Base-by-base conservation (phyloP, 1,140 invertebrate genomes). In the Pectinophora gossypiella region DNA sequence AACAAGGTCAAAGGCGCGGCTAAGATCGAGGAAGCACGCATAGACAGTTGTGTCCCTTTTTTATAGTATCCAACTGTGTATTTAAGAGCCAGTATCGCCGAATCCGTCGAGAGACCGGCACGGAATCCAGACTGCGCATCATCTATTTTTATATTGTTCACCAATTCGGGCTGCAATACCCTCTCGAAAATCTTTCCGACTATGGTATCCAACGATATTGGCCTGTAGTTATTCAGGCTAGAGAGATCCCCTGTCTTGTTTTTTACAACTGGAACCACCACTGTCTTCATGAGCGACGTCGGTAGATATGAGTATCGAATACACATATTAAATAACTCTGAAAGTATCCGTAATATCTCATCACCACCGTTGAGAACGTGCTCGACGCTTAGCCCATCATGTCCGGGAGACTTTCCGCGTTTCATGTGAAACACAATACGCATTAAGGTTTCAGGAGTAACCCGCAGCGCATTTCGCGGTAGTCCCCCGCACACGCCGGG, bases 241-340 rank as follows among this genome's bases (percentile, higher is more conserved):
- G 45, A 23, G 0, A 47, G 23, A 19, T 47, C 45, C 5, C 45
- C 45, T 7, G 21, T 47, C 23, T 16, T 47, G 18, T 47, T 47
- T 47, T 47, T 47, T 13, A 23, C 45, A 18, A 47, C 16, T 5
- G 45, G 45, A 5, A 47, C 45, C 20, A 47, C 21, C 9, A 47
- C 23, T 5, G 45, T 47, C 18, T 19, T 23, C 45, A 47, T 27
- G 1, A 47, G 21, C 12, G 23, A 9, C 13, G 2, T 9, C 1
- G 45, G 45, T 32, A 47, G 15, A 12, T 47, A 32, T 3, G 21
- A 9, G 16, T 27, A 19, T 3, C 22, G 23, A 1, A 47, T 18
- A 19, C 45, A 47, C 16, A 27, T 16, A n/a, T 23, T 47, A 15
- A 16, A 47, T 19, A 47, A 27, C 16, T 13, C 12, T 12, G 43